A percentile compares a stretch with the other conserved stretches of the same genome.
These are phyloP conservation scores for Calonectris borealis DNA, from an alignment of 2,113 vertebrate genomes.

Conservation along the genomic window DNA sequence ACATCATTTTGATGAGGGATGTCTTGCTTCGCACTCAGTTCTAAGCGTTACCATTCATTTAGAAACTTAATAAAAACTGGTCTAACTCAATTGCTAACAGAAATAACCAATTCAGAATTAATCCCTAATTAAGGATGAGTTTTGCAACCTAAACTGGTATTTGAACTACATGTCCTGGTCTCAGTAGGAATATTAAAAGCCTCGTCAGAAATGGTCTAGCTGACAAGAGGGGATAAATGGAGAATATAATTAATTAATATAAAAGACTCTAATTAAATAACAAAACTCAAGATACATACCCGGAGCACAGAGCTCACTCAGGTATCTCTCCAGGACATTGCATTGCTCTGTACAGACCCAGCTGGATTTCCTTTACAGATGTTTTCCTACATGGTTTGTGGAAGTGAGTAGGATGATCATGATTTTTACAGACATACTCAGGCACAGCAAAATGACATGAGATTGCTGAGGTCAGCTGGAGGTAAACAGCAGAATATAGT, in stretches of 20 bases:
- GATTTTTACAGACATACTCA: neutral
- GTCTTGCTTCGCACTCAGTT: neutral
- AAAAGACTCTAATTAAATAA: neutral
- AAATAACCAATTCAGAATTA: neutral
- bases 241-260: neutral
- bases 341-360: neutral
- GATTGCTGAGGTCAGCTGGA: neutral
- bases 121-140: neutral
- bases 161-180: neutral
- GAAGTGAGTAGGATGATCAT: neutral
- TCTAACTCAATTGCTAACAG: neutral
- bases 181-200: neutral
- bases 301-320: neutral
- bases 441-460: neutral
- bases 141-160: neutral
- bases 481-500: neutral
- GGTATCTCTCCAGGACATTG: neutral
- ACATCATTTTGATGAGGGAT: neutral
- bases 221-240: neutral
- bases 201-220: neutral
- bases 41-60: neutral
- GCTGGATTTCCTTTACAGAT: conserved; percentile 11
- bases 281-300: neutral
- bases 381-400: neutral
- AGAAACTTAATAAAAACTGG: neutral